These are phyloP conservation scores for Menidia menidia DNA, from an alignment of 2,797 vertebrate genomes.

Conservation along the genomic window DNA sequence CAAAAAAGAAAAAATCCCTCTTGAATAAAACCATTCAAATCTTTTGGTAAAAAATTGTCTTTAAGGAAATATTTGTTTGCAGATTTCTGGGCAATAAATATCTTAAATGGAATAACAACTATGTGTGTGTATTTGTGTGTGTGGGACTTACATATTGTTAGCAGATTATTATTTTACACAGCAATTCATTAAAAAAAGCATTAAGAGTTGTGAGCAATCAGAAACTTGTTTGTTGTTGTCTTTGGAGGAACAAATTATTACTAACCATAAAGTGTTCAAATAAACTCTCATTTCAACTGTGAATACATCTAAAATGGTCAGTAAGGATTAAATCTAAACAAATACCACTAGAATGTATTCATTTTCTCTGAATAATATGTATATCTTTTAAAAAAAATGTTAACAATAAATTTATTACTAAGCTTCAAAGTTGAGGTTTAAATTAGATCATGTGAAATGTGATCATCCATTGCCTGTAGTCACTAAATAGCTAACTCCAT, in stretches of 20 bases:
- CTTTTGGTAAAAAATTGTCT: no score
- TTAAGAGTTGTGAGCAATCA: not conserved
- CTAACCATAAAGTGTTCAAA: not conserved
- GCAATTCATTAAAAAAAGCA: not conserved
- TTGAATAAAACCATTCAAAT: no score
- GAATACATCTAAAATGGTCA: not conserved
- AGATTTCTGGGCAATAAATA: not conserved
- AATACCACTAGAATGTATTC: no score
- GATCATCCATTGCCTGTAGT: constrained; percentile 18
- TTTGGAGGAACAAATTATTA: not conserved
- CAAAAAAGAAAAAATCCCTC: no score
- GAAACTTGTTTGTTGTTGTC: not conserved
- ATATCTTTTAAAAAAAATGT: not conserved
- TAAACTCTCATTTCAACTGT: not conserved
- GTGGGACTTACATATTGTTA: no score
- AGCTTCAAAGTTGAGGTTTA: not conserved
- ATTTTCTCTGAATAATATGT: no score
- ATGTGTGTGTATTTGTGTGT: not conserved
- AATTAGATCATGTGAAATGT: constrained; percentile 15
- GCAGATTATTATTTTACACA: not conserved
- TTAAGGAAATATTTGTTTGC: not conserved
- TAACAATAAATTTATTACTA: not conserved
- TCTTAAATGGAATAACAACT: no score
- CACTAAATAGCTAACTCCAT: constrained; percentile 19
- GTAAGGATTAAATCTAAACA: no score